These are phyloP conservation scores for Marcusenius ussheri DNA, from an alignment of 2,113 vertebrate genomes.

Conservation along the genomic window DNA sequence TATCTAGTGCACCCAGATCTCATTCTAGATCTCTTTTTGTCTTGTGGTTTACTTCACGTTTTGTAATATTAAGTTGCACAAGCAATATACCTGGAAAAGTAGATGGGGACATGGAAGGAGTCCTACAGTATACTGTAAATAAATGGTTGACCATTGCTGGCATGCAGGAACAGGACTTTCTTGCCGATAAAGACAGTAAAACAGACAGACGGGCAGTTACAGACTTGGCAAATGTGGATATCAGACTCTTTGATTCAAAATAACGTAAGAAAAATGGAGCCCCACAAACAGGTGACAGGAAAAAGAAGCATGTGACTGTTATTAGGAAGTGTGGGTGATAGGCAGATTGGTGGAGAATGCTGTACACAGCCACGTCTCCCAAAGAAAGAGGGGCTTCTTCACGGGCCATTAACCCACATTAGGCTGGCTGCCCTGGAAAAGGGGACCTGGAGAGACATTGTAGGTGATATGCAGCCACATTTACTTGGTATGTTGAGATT, in stretches of 20 bases:
- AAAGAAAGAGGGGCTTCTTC: not conserved
- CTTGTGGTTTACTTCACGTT: not conserved
- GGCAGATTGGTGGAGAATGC: not conserved
- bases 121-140: not conserved
- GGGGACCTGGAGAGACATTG: not conserved
- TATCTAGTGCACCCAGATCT: not conserved
- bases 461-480: not conserved
- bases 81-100: not conserved
- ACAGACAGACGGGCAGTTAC: not conserved
- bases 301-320: not conserved
- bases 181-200: not conserved
- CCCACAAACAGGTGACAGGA: not conserved
- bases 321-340: not conserved
- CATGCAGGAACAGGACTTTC: not conserved
- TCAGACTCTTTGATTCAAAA: not conserved
- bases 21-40: not conserved
- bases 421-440: slow-evolving; percentile 2
- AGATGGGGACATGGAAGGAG: not conserved
- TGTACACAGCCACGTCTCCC: not conserved
- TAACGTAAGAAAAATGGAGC: not conserved
- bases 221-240: not conserved
- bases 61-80: not conserved
- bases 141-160: not conserved
- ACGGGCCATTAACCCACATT: slow-evolving; percentile 6
- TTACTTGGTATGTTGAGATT: not conserved